Base-by-base conservation (phyloP, 30 jellyfish, hydroid and myxozoan genomes). In the Rhopilema esculentum region DNA sequence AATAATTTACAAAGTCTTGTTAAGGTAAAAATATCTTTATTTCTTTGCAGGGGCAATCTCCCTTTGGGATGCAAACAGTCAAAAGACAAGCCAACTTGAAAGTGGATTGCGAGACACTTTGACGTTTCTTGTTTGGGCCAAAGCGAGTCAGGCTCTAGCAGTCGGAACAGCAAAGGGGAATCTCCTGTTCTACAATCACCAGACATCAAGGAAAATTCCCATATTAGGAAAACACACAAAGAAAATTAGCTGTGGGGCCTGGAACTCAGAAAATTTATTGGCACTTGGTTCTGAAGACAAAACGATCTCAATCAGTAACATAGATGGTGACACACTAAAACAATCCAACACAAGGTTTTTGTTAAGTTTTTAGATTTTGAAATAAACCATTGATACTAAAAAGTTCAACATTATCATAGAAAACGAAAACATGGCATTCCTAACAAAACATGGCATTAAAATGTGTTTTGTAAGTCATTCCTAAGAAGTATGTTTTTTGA, bases 251-350 rank as follows among this genome's bases (percentile, higher is more conserved):
- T 94, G 97, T 85, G 98, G 98, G 16, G 96, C 97, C 1, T 94
- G 98, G 98, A 94, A 89, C 64, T 72, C 98, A 16, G 97, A 94
- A 88, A 89, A 89, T 51, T 65, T 94, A 64, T 64, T 94, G 79
- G 97, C 98, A 32, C 89, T 94, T 16, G 98, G 97, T 19, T 79
- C 97, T 33, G 98, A 94, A 64, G 98, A 94, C 80, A 89, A 84
- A 71, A 72, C 89, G 23, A 61, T 94, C 23, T 57, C 97, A 0
- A 85, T 94, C 50, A 94, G 97, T 67, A 94, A 94, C 48, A 64
- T 91, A 52, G 98, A 94, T 84, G 98, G 98, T 0, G 98, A 94
- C 66, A 94, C 98, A 0, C 27, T 94, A 32, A 88, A 88, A 66
- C 98, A 94, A 70, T 82, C 92, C 70, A 18, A 75, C 8, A 88